Percentiles rank a stretch among this genome's conserved stretches.
These are phyloP conservation scores for Drosophila heteroneura DNA, from an alignment of 2,888 invertebrate species.

Conservation along the genomic window DNA sequence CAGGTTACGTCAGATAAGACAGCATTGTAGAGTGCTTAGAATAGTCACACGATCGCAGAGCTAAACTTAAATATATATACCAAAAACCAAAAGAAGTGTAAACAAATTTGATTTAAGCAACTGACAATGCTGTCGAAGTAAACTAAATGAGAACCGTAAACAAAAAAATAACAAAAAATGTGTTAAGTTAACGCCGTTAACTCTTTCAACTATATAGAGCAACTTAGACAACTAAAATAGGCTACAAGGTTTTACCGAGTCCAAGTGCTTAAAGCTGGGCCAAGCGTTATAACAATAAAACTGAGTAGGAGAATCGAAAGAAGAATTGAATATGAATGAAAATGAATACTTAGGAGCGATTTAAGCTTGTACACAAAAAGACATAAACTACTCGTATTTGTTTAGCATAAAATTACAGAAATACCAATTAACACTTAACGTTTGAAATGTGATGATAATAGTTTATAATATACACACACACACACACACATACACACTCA, in stretches of 20 bases:
- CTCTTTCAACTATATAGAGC: conserved; percentile 19
- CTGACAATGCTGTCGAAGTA: conserved; percentile 19
- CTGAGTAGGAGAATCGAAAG: conserved; percentile 37
- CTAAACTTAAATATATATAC: conserved; percentile 25
- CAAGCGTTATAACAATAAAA: conserved; percentile 11
- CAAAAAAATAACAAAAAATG: background rate
- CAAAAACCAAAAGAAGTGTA: conserved; percentile 21
- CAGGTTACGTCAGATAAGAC: conserved; percentile 35
- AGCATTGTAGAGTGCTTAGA: conserved; percentile 24
- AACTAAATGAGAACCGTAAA: conserved; percentile 13
- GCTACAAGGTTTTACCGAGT: conserved; percentile 39
- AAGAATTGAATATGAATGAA: conserved; percentile 44
- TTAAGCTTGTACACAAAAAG: conserved; percentile 77
- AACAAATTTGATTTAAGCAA: conserved; percentile 10
- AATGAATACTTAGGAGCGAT: conserved; percentile 62
- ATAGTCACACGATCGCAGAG: conserved; percentile 19
- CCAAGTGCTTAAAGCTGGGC: conserved; percentile 28
- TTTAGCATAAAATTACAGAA: conserved; percentile 70
- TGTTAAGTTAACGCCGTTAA: conserved; percentile 20
- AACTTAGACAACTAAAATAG: conserved; percentile 31
- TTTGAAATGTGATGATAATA: conserved; percentile 80
- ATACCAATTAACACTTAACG: conserved; percentile 71
- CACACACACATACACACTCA: conserved; percentile 20
- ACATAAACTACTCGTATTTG: conserved; percentile 76
- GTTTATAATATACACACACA: conserved; percentile 62